Conservation (phyloP, 2,113 vertebrate genomes). For the Macroglossus sobrinus region DNA sequence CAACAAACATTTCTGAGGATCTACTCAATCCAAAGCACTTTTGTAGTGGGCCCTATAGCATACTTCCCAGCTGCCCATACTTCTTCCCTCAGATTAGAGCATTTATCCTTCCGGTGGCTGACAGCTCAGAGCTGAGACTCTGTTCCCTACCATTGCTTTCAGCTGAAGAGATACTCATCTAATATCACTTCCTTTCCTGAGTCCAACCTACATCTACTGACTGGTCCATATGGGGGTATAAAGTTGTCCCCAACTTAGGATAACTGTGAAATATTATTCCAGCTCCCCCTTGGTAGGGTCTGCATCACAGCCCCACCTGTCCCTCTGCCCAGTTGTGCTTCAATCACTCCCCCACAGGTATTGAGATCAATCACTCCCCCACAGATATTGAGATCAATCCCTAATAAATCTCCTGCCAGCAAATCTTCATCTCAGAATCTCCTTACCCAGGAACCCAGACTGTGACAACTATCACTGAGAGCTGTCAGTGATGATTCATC, state of each 20-base stretch:
- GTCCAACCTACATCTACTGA: not conserved
- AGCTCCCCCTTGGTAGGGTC: not conserved
- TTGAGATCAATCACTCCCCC: not conserved
- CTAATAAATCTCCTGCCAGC: not conserved
- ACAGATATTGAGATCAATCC: not conserved
- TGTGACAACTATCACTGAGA: not conserved
- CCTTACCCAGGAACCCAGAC: not conserved
- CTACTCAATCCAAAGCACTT: not conserved
- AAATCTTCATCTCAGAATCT: not conserved
- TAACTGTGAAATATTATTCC: not conserved
- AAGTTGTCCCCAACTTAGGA: not conserved
- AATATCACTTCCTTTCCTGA: not conserved
- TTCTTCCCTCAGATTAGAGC: not conserved
- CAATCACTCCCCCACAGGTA: rapidly evolving
- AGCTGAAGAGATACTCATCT: not conserved
- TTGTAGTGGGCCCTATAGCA: rapidly evolving
- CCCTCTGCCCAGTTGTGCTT: not conserved
- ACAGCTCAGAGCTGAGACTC: not conserved
- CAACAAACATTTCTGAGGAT: not conserved
- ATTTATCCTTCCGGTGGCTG: not conserved
- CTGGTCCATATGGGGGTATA: not conserved
- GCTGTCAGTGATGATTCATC: not conserved
- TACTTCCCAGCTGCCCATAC: rapidly evolving
- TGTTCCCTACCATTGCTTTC: not conserved
- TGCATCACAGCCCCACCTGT: not conserved